Base-by-base conservation (phyloP, 1,140 invertebrate genomes). In the Aethina tumida region DNA sequence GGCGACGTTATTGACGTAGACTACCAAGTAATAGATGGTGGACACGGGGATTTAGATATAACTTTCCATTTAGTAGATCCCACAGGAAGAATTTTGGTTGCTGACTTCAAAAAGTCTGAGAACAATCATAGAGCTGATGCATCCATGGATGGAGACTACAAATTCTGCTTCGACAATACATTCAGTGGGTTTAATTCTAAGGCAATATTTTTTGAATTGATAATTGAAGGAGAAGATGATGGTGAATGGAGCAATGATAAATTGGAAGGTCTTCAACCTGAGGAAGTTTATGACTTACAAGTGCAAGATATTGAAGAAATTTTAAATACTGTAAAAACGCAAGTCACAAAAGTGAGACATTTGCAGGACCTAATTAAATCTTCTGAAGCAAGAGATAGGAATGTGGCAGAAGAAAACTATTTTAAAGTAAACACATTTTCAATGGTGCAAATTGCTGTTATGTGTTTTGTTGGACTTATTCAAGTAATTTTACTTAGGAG, bases 141-240 rank as follows among this genome's bases (percentile, higher is more conserved):
- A 4, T 22, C 57, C 4, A 60, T 70, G 39, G 66, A 70, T 25
- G 85, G 84, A 3, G 79, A 84, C 49, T 85, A 81, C 56, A 71
- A 74, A 42, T 75, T 89, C 47, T 91, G 86, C 53, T 86, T 88
- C 54, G 85, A 89, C 54, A 91, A 91, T 53, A 75, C 69, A 3
- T 84, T 84, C 54, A 86, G 82, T 52, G 72, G 73, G 7, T 84
- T 84, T 56, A 81, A 78, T 45, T 63, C 68, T 6, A 91, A 90
- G 61, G 77, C 81, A 14, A 79, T 90, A 1, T 89, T 83, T 56
- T 86, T 91, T 56, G 84, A 87, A 55, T 53, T 89, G 2, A 66
- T 79, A 40, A 69, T 84, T 18, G 77, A 83, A 39, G 66, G 53
- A 36, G 70, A 74, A 27, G 68, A 74, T 26, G 67, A 71, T 10